Evolutionary conservation across 2,113 vertebrate genomes (phyloP).

Genomic region (pig (Sus scrofa)): DNA sequence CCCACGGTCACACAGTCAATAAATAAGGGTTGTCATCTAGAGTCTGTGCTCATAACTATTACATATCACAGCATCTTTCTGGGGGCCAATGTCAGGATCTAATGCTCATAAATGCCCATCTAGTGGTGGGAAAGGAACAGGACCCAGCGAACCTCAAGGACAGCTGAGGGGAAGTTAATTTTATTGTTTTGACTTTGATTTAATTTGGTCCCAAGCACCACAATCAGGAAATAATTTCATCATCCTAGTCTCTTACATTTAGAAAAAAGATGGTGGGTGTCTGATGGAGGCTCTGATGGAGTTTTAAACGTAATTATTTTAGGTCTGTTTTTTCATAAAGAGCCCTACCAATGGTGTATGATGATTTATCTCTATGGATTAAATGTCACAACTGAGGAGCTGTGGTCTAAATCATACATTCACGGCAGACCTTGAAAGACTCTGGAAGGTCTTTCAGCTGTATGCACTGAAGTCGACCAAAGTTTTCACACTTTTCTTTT

Average conservation of each 20-base stretch:
- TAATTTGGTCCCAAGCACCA: conserved; percentile 55
- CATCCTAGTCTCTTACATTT: neutral
- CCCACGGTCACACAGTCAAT: neutral
- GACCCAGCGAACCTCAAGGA: neutral
- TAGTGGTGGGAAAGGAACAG: neutral
- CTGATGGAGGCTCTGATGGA: conserved; percentile 70
- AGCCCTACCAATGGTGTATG: conserved; percentile 33
- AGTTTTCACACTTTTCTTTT: conserved; percentile 57
- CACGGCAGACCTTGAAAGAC: conserved; percentile 73
- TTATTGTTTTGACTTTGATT: conserved; percentile 65
- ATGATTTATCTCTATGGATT: conserved; percentile 87
- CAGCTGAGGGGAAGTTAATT: neutral
- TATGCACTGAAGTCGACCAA: conserved; percentile 30
- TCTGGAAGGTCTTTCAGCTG: conserved; percentile 23
- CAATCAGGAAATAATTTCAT: conserved; percentile 52
- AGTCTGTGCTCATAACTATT: neutral
- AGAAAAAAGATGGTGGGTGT: conserved; percentile 45
- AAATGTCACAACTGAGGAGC: conserved; percentile 82
- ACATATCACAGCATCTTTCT: neutral
- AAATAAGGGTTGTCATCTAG: neutral
- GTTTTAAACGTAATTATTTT: conserved; percentile 81
- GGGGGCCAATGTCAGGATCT: neutral
- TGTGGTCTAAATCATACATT: conserved; percentile 81
- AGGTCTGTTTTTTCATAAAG: conserved; percentile 79
- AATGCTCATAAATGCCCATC: neutral